A percentile compares a stretch with the other conserved stretches of the same genome.
phyloP scores from a whole-genome alignment of 2,113 vertebrate species.

The Apodemus sylvaticus region DNA sequence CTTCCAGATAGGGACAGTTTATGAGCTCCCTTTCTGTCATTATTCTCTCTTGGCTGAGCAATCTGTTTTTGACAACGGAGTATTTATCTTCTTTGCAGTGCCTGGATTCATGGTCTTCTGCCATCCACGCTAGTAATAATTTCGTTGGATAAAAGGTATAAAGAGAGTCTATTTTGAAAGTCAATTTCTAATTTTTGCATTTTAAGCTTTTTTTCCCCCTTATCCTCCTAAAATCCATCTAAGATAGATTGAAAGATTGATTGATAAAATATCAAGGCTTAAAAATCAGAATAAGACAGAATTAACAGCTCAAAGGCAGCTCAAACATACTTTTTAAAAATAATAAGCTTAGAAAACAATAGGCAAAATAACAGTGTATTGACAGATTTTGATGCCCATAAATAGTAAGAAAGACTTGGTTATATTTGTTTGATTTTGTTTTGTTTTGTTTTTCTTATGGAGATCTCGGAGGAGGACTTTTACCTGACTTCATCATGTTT shows the following conservation, averaged over 20 bases:
- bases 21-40: conserved; percentile 65
- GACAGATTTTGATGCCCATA: conserved; percentile 1
- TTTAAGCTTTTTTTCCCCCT: conserved; percentile 16
- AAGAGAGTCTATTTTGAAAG: conserved; percentile 63
- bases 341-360: conserved; percentile 47
- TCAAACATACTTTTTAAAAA: conserved; percentile 44
- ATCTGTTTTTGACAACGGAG: conserved; percentile 66
- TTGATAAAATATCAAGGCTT: conserved; percentile 31
- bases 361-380: conserved; percentile 49
- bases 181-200: conserved; percentile 61
- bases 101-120: conserved; percentile 36
- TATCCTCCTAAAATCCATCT: conserved; percentile 34
- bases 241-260: conserved; percentile 42
- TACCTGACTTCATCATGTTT: background rate
- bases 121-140: conserved; percentile 45
- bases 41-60: conserved; percentile 67
- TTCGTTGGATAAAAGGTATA: conserved; percentile 63
- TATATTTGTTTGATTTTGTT: background rate
- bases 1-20: conserved; percentile 67
- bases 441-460: background rate
- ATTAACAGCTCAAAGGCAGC: background rate
- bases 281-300: conserved; percentile 45
- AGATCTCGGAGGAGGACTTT: background rate
- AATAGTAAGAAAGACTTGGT: background rate
- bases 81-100: conserved; percentile 73